Conservation (phyloP, 2,113 vertebrate genomes). For the western clawed frog (Xenopus tropicalis) region UCB_Xtro_10.0 CM004447.2:51626001-51626500, state of each 20-base stretch:
- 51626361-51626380: too few relatives aligned
- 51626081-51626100: neutral
- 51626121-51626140: neutral
- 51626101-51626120: neutral
- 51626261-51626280: too few relatives aligned
- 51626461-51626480: too few relatives aligned
- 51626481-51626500: too few relatives aligned
- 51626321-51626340: too few relatives aligned
- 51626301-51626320: too few relatives aligned
- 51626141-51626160: neutral
- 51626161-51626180: neutral
- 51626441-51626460: too few relatives aligned
- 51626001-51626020: neutral
- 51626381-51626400: too few relatives aligned
- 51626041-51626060: conserved; percentile 17
- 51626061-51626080: conserved; percentile 22
- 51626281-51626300: too few relatives aligned
- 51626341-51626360: too few relatives aligned
- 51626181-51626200: neutral
- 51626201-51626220: neutral
- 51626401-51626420: too few relatives aligned
- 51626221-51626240: conserved; percentile 15
- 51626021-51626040: conserved; percentile 1
- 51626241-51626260: neutral
- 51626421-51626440: too few relatives aligned